A percentile compares a stretch with the other conserved stretches of the same genome.
Evolutionary conservation across 2,113 vertebrate genomes (phyloP).

Genomic region (Dicaeum eximium): DNA sequence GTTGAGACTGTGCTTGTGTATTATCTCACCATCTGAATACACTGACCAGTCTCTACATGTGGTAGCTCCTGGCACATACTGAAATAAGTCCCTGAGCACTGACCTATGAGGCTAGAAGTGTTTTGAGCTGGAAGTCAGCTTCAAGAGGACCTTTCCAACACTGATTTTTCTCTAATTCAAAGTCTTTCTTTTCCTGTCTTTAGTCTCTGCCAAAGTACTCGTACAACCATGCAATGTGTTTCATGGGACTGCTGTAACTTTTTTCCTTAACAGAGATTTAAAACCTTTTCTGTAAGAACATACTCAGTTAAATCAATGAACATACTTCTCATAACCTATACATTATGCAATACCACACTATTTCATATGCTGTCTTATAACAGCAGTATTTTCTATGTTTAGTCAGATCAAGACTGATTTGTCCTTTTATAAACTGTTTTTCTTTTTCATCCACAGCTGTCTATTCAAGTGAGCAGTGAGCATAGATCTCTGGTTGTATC

Average conservation of each 20-base stretch:
- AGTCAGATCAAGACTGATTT: neutral
- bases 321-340: neutral
- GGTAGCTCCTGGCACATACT: neutral
- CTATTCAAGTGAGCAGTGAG: neutral
- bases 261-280: neutral
- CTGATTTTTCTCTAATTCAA: neutral
- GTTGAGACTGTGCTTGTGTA: neutral
- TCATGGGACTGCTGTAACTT: neutral
- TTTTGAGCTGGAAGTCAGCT: neutral
- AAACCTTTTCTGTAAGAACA: neutral
- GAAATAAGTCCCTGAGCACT: neutral
- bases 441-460: neutral
- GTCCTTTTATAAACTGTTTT: neutral
- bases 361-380: neutral
- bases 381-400: neutral
- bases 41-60: neutral
- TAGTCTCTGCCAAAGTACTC: neutral
- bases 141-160: neutral
- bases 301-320: neutral
- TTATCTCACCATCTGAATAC: neutral
- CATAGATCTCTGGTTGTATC: neutral
- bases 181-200: neutral
- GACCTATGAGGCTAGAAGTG: neutral
- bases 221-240: neutral
- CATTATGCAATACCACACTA: neutral